These are phyloP conservation scores for Choloepus didactylus DNA, from an alignment of 2,797 vertebrate genomes.

Conservation along the genomic window DNA sequence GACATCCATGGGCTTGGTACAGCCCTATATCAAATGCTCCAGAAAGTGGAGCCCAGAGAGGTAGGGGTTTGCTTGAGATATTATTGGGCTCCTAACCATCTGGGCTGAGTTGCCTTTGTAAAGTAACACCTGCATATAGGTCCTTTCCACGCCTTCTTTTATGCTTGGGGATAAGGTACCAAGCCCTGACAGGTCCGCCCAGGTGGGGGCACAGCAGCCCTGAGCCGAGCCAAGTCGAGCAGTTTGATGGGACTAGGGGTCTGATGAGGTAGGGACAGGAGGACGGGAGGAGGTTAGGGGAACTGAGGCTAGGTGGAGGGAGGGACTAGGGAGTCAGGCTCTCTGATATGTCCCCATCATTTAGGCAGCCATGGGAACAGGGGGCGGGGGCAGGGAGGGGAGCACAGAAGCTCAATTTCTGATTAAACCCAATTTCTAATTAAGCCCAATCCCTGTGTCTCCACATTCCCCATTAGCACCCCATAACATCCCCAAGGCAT, in stretches of 20 bases:
- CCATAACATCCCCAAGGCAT: constrained; percentile 71
- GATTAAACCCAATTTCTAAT: constrained; percentile 79
- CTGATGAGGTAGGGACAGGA: background rate
- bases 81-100: constrained; percentile 15
- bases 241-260: background rate
- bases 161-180: background rate
- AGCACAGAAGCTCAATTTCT: constrained; percentile 41
- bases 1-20: background rate
- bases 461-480: constrained; percentile 70
- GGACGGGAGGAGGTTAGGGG: background rate
- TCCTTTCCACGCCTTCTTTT: background rate
- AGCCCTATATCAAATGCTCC: background rate
- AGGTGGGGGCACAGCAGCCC: background rate
- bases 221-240: background rate
- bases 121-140: background rate
- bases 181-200: constrained; percentile 39
- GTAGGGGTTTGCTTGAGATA: background rate
- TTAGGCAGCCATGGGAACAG: background rate
- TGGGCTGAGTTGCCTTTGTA: background rate
- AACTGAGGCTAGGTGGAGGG: background rate
- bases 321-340: constrained; percentile 21
- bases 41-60: background rate
- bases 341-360: background rate
- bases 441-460: constrained; percentile 73
- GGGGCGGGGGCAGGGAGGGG: background rate